Evolutionary conservation across 2,888 invertebrate species (phyloP).

Genomic region (Oasisia sp.): DNA sequence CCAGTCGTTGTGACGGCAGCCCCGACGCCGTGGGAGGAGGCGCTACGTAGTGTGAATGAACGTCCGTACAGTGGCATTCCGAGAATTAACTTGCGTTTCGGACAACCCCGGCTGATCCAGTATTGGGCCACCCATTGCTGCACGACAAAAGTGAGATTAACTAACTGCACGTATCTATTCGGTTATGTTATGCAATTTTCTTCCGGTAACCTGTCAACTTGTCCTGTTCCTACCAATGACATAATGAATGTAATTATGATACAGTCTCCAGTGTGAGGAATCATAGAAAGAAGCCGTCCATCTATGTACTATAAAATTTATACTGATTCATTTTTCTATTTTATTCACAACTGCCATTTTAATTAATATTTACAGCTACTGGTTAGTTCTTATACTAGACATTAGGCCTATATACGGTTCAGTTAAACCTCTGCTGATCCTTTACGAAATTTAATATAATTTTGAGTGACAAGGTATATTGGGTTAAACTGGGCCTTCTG

Average conservation of each 20-base stretch:
- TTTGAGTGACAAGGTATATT: not conserved
- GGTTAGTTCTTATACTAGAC: too few species aligned
- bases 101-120: not conserved
- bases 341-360: not conserved
- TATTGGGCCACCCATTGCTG: not conserved
- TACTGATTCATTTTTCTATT: not conserved
- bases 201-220: not conserved
- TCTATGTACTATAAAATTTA: not conserved
- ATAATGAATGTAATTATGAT: not conserved
- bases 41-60: not conserved
- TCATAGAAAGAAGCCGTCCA: too few species aligned
- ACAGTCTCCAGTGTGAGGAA: too few species aligned
- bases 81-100: constrained; percentile 3
- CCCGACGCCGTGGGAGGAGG: not conserved
- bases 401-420: not conserved
- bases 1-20: not conserved
- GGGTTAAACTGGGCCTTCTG: too few species aligned
- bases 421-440: not conserved
- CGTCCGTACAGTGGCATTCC: not conserved
- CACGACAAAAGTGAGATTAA: not conserved
- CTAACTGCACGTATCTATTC: not conserved
- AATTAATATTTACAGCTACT: not conserved
- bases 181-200: not conserved
- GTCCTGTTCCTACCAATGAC: not conserved
- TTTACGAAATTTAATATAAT: not conserved